These are phyloP conservation scores for Tadarida brasiliensis DNA, from an alignment of 2,797 vertebrate species.

Conservation along the genomic window DNA sequence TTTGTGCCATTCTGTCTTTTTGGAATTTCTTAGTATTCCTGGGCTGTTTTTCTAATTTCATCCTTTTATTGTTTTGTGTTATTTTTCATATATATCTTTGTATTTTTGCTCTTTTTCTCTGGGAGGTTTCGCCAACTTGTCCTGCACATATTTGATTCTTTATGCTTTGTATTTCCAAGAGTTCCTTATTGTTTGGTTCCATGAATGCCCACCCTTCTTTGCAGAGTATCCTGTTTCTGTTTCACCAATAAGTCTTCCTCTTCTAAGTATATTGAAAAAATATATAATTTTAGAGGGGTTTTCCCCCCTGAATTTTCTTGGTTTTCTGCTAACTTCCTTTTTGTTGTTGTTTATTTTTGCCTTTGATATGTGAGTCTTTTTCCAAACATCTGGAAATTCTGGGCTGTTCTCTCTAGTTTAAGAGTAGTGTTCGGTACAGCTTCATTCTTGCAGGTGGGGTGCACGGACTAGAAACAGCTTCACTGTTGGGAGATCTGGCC, in stretches of 20 bases:
- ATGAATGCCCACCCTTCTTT: not conserved
- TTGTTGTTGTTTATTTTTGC: not conserved
- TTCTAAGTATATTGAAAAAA: conserved; percentile 17
- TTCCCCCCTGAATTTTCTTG: not conserved
- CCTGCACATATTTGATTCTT: conserved; percentile 13
- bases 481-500: not conserved
- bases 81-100: not conserved
- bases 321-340: not conserved
- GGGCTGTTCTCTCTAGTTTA: not conserved
- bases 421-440: not conserved
- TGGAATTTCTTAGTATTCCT: not conserved
- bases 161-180: not conserved
- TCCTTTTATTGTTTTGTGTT: not conserved
- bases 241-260: conserved; percentile 42
- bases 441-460: not conserved
- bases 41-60: not conserved
- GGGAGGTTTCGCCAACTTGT: conserved; percentile 22
- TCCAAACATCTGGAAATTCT: not conserved
- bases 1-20: not conserved
- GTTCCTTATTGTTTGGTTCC: not conserved
- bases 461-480: not conserved
- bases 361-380: not conserved
- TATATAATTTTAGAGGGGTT: not conserved
- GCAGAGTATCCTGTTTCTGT: not conserved
- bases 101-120: conserved; percentile 12